Evolutionary conservation across 2,797 vertebrate species (phyloP), one percentile per base, ranked within the genome.

Genomic region (Lagorchestes hirsutus): DNA sequence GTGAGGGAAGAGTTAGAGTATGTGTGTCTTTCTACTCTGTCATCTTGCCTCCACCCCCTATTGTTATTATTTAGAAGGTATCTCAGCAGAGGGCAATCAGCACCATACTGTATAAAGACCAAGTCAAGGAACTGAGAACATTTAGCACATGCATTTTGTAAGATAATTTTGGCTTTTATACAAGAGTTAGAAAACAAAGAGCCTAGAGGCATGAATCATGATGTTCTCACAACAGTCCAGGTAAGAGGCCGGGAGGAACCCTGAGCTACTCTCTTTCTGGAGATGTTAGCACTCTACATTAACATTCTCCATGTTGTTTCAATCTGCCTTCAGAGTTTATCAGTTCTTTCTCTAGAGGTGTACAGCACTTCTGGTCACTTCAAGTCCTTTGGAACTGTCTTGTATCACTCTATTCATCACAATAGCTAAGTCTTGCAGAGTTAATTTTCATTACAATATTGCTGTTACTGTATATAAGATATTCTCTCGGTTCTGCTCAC

Each of bases 261-360:
- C 91, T 22, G 2, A 54, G 46, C 54, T 55, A 54, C 90, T 92
- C 56, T n/a, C 91, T 74, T 58, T 50, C 56, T 24, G 0, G 16
- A 91, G 92, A 96, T 95, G 91, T 94, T 94, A 67, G 95, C 28
- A 24, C n/a, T 0, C 90, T 3, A 55, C 5, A 14, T 91, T 95
- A 95, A 93, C 92, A 50, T 92, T 87, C 94, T 90, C 59, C 40
- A 10, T 24, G 8, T 82, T 46, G 6, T 18, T 82, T 82, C 22
- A 46, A 82, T 27, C 74, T 74, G 18, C 29, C 24, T 82, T 82
- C n/a, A 24, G n/a, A 82, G 18, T 46, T 82, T 22, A 46, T 46
- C 67, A 82, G 22, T 87, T 87, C 74, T 87, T 40, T 46, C 40
- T 50, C 40, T 22, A 24, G 40, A 87, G 24, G 24, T 46, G 24